Conservation (phyloP, 2,888 invertebrate genomes). For the Noctua pronuba region DNA sequence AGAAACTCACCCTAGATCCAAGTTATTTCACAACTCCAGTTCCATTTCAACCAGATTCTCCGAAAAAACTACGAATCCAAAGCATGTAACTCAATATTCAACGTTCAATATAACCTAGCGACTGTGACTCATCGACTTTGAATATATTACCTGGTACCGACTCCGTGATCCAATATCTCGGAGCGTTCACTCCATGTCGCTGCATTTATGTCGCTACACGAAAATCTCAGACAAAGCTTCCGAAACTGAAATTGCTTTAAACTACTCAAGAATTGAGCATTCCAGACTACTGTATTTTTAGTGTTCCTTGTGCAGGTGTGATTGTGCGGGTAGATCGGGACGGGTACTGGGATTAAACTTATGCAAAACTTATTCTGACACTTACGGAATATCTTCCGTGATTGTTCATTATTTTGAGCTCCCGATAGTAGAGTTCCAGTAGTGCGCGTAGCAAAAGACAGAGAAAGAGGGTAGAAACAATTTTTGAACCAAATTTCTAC, state of each 20-base stretch:
- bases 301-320: not conserved
- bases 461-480: no score
- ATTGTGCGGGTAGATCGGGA: not conserved
- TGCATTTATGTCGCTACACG: conserved; percentile 18
- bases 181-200: conserved; percentile 5
- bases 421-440: no score
- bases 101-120: conserved; percentile 35
- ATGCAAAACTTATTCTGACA: no score
- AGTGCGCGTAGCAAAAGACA: no score
- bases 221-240: conserved; percentile 26
- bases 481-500: no score
- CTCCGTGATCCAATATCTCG: conserved; percentile 50
- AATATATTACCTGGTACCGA: conserved; percentile 35
- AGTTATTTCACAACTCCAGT: not conserved
- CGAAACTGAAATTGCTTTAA: conserved; percentile 43
- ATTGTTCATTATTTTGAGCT: no score
- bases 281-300: not conserved
- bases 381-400: no score
- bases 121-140: conserved; percentile 27
- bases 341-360: not conserved
- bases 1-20: not conserved
- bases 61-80: not conserved
- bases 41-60: not conserved
- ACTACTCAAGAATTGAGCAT: conserved; percentile 17
- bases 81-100: conserved; percentile 35